These are phyloP conservation scores for Electrona antarctica DNA, from an alignment of 2,113 vertebrate species.

Conservation along the genomic window DNA sequence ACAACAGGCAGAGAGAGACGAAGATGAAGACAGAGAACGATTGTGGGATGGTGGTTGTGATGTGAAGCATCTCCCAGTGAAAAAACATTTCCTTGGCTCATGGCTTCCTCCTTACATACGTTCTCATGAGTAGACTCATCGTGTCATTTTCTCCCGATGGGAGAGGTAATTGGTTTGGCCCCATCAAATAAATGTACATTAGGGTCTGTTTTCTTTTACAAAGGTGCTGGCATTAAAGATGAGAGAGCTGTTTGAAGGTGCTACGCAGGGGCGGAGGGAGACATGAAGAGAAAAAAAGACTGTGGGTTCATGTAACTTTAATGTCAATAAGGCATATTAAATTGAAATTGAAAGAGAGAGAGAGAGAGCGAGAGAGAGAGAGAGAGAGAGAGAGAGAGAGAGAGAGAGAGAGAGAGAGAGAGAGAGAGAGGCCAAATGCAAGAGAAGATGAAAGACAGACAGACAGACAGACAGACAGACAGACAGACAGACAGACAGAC, in stretches of 20 bases:
- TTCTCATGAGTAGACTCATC: conserved; percentile 33
- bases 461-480: no score
- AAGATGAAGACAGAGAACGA: conserved; percentile 11
- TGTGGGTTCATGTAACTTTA: no score
- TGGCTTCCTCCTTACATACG: conserved; percentile 16
- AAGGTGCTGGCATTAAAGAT: conserved; percentile 39
- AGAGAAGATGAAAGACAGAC: no score
- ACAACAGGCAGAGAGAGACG: not conserved
- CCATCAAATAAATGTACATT: conserved; percentile 39
- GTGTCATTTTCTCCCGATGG: conserved; percentile 31
- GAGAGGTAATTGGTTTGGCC: conserved; percentile 54
- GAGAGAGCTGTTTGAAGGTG: conserved; percentile 18
- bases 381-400: conserved; percentile 22
- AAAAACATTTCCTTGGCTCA: conserved; percentile 2
- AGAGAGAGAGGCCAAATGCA: no score
- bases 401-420: not conserved
- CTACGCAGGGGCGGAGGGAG: conserved; percentile 7
- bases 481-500: no score
- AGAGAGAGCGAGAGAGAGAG: not conserved
- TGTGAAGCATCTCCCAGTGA: not conserved
- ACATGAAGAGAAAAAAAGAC: not conserved
- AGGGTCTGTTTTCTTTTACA: conserved; percentile 38
- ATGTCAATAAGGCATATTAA: not conserved
- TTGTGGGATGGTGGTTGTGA: not conserved
- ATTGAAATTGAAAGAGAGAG: not conserved